Conservation (phyloP, 2,888 invertebrate species). For the Protophormia terraenovae region DNA sequence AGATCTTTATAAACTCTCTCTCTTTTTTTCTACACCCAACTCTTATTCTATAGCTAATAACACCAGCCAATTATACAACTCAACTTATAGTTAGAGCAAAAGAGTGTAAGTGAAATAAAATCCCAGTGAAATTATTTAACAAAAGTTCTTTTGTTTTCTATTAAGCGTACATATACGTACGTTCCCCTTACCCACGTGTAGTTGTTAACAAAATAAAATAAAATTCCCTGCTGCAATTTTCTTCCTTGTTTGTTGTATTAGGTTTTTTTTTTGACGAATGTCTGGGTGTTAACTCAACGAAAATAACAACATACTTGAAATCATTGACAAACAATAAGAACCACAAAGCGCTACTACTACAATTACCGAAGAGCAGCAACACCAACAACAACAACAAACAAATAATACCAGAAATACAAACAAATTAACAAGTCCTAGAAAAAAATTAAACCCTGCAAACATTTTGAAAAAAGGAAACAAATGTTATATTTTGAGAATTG, state of each 20-base stretch:
- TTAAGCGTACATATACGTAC: conserved; percentile 17
- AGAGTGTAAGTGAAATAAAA: background rate
- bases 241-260: background rate
- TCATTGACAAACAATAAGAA: conserved; percentile 62
- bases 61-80: conserved; percentile 64
- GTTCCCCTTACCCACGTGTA: background rate
- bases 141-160: conserved; percentile 58
- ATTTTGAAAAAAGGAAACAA: too few species aligned
- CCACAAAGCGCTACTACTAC: conserved; percentile 54
- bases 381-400: conserved; percentile 51
- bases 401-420: conserved; percentile 68
- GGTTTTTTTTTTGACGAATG: conserved; percentile 56
- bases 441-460: too few species aligned
- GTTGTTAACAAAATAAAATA: background rate
- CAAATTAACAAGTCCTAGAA: conserved; percentile 66
- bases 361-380: conserved; percentile 35
- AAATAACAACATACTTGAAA: conserved; percentile 66
- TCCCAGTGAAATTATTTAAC: conserved; percentile 45
- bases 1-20: conserved; percentile 38
- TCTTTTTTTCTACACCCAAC: too few species aligned
- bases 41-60: conserved; percentile 45
- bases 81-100: conserved; percentile 20
- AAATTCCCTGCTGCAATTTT: conserved; percentile 46
- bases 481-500: too few species aligned
- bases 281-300: conserved; percentile 62